Evolutionary conservation across 1,140 invertebrate genomes (phyloP).

Genomic region (Ceratina japonica): DNA sequence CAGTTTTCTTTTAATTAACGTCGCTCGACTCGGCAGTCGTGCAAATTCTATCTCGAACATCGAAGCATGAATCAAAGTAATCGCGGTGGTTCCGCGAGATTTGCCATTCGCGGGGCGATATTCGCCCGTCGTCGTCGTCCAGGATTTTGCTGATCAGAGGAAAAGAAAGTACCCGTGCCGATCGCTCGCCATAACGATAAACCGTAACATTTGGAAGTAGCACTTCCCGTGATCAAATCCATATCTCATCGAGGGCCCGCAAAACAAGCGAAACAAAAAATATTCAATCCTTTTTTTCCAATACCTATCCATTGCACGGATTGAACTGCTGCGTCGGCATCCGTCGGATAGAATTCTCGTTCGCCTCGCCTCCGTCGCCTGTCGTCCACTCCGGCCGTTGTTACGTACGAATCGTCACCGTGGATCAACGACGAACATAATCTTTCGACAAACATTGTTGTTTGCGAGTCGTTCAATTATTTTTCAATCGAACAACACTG

Average conservation of each 20-base stretch:
- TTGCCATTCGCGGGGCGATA: constrained; percentile 14
- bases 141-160: constrained; percentile 12
- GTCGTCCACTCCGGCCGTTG: background rate
- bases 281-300: constrained; percentile 25
- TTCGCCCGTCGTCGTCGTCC: background rate
- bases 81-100: background rate
- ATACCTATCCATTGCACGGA: constrained; percentile 5
- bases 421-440: too few relatives aligned
- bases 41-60: background rate
- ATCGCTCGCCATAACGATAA: constrained; percentile 34
- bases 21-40: too few relatives aligned
- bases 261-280: constrained; percentile 24
- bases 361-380: background rate
- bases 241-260: constrained; percentile 33
- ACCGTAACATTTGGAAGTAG: constrained; percentile 28
- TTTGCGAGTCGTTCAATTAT: too few relatives aligned
- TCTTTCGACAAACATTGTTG: too few relatives aligned
- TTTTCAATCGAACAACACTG: background rate
- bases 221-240: constrained; percentile 51
- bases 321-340: constrained; percentile 40
- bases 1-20: too few relatives aligned
- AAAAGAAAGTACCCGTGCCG: background rate
- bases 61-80: background rate
- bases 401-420: too few relatives aligned
- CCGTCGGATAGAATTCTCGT: constrained; percentile 33